These are phyloP conservation scores for Leptinotarsa defecta DNA, from an alignment of 1,140 invertebrate genomes.

Conservation along the genomic window DNA sequence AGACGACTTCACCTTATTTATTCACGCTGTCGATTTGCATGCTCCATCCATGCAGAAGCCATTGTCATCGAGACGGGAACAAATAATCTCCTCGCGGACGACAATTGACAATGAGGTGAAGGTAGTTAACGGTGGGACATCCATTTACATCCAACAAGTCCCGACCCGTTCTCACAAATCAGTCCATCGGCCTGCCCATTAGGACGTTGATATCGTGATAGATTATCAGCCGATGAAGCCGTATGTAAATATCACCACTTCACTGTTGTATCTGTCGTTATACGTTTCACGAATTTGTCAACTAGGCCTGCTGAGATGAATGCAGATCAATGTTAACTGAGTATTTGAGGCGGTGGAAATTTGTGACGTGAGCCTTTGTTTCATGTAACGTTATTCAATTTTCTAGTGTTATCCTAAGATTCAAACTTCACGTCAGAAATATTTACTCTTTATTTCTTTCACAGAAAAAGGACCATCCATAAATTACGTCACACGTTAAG, in stretches of 20 bases:
- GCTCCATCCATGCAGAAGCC: neutral
- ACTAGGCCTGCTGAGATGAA: constrained; percentile 30
- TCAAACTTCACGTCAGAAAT: no score
- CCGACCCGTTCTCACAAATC: constrained; percentile 41
- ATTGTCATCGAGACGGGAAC: constrained; percentile 2
- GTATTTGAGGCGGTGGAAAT: neutral
- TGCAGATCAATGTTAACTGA: constrained; percentile 22
- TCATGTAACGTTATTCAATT: neutral
- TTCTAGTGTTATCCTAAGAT: no score
- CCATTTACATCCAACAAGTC: constrained; percentile 35
- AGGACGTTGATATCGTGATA: constrained; percentile 45
- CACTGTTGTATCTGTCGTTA: constrained; percentile 43
- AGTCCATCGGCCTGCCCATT: constrained; percentile 39
- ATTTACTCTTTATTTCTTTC: no score
- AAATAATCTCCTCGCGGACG: constrained; percentile 3
- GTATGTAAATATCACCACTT: constrained; percentile 41
- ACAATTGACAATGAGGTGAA: constrained; percentile 33
- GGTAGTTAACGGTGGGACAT: constrained; percentile 41
- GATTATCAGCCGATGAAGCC: constrained; percentile 37
- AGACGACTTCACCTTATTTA: neutral
- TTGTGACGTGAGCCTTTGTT: neutral
- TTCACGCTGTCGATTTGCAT: constrained; percentile 7
- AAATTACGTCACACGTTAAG: no score
- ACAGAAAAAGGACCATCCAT: no score
- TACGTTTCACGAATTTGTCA: constrained; percentile 43